Conservation (phyloP, 2,888 invertebrate genomes). For the Xestia c-nigrum region DNA sequence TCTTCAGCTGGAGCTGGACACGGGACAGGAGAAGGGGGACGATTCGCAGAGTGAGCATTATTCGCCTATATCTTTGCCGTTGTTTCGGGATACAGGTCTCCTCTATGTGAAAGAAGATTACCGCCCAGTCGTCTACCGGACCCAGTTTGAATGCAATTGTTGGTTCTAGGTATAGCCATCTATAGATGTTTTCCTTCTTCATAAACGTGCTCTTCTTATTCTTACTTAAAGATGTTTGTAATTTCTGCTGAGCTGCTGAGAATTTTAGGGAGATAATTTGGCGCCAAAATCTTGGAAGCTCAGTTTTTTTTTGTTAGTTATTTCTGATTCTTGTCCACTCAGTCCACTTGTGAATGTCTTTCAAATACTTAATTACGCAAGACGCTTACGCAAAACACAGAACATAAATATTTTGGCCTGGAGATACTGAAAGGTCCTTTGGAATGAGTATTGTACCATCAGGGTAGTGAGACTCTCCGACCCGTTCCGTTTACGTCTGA, state of each 20-base stretch:
- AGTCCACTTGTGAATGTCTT: background rate
- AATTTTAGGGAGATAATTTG: background rate
- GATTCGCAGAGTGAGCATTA: slow-evolving; percentile 36
- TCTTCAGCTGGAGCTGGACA: background rate
- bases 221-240: background rate
- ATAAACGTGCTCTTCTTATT: background rate
- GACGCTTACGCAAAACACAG: background rate
- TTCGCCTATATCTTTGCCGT: background rate
- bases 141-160: background rate
- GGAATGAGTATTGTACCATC: background rate
- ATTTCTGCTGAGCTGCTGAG: background rate
- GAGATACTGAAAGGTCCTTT: background rate
- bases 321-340: background rate
- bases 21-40: slow-evolving; percentile 24
- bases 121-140: background rate
- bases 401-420: background rate
- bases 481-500: background rate
- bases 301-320: background rate
- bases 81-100: background rate
- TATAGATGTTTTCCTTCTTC: background rate
- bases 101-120: background rate
- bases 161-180: background rate
- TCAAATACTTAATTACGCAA: background rate
- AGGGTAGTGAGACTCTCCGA: background rate
- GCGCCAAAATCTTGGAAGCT: background rate